Conservation (phyloP, 2,888 invertebrate species). For the Homarus gammarus region DNA sequence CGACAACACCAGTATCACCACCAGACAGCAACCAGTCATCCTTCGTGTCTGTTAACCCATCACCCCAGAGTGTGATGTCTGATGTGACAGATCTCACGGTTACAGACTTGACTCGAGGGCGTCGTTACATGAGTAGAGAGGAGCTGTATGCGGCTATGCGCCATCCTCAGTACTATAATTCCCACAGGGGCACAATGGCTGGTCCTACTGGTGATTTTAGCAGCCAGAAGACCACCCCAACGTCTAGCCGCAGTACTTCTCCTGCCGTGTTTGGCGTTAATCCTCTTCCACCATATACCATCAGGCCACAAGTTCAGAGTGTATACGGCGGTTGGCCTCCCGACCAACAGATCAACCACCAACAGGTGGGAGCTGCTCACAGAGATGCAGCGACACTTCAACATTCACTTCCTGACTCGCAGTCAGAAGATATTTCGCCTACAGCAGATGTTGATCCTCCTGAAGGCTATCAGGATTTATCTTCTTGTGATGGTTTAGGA, state of each 20-base stretch:
- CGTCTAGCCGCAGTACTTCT: conserved; percentile 73
- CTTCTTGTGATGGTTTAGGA: conserved; percentile 29
- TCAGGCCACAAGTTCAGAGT: conserved; percentile 72
- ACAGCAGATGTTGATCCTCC: conserved; percentile 66
- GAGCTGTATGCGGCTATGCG: conserved; percentile 76
- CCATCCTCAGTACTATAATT: conserved; percentile 75
- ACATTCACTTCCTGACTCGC: conserved; percentile 41
- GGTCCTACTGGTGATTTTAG: conserved; percentile 58
- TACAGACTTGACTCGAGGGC: conserved; percentile 69
- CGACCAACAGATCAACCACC: conserved; percentile 47
- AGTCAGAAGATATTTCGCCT: conserved; percentile 61
- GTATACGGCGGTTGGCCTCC: conserved; percentile 61
- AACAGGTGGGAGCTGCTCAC: conserved; percentile 18
- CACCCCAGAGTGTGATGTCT: conserved; percentile 62
- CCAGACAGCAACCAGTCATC: conserved; percentile 68
- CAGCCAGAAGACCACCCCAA: conserved; percentile 68
- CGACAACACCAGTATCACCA: conserved; percentile 74
- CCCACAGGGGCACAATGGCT: conserved; percentile 59
- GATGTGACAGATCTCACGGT: conserved; percentile 74
- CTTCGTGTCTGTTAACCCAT: conserved; percentile 65
- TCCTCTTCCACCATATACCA: conserved; percentile 71
- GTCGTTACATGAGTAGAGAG: conserved; percentile 75
- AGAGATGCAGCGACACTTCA: conserved; percentile 43
- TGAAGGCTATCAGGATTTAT: conserved; percentile 63
- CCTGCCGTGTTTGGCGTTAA: conserved; percentile 75